phyloP scores from a whole-genome alignment of 2,888 invertebrate species.

The Parascotia fuliginaria region DNA sequence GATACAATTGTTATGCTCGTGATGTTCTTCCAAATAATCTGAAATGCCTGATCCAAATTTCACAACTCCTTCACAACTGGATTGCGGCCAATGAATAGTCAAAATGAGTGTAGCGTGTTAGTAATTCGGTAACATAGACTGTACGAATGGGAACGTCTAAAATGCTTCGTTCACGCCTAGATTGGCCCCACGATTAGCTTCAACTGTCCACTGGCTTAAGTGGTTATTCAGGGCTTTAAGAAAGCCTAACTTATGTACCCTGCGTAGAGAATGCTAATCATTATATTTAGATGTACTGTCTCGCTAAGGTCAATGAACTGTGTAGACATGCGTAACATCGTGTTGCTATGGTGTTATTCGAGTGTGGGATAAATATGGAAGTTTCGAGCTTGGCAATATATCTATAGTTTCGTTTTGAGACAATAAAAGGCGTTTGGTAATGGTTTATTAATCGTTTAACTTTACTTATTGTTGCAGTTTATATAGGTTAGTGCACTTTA shows the following conservation, averaged over 20 bases:
- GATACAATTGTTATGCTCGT: too few relatives aligned
- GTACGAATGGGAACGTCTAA: background rate
- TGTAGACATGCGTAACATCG: constrained; percentile 3
- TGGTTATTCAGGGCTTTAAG: background rate
- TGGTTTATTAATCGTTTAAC: too few relatives aligned
- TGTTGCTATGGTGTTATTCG: constrained; percentile 1
- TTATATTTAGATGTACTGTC: background rate
- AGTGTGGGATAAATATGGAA: too few relatives aligned
- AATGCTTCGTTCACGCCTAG: background rate
- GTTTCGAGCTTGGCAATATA: too few relatives aligned
- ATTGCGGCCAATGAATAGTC: constrained; percentile 54
- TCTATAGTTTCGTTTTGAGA: too few relatives aligned
- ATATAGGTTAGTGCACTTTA: too few relatives aligned
- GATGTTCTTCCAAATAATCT: too few relatives aligned
- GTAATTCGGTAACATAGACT: constrained; percentile 36
- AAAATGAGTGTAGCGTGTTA: constrained; percentile 39
- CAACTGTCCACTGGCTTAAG: background rate
- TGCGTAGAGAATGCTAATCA: background rate
- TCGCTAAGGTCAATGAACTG: constrained; percentile 10
- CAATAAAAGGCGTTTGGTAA: too few relatives aligned
- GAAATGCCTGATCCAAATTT: constrained; percentile 47
- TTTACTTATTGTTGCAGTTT: too few relatives aligned
- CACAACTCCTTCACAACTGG: constrained; percentile 28
- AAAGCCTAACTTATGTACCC: background rate
- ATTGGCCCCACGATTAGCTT: background rate